Evolutionary conservation across 2,797 vertebrate species (phyloP), one percentile per base, ranked within the genome.

Genomic region (Gymnoscopelus microlampas): DNA sequence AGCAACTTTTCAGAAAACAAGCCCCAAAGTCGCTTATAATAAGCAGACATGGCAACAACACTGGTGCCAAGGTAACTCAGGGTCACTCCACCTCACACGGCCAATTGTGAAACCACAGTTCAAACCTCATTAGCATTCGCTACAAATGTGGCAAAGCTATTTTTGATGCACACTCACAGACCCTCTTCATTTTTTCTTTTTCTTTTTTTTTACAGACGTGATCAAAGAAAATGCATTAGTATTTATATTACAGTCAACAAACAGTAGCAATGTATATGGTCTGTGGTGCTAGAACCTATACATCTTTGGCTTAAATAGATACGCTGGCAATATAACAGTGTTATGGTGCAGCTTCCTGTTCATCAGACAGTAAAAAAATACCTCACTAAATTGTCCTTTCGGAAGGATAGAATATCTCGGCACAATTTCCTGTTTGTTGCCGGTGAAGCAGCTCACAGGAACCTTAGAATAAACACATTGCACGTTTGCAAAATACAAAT

Each of bases 81-180:
- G 51, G 53, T 35, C 60, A 47, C 68, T 63, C n/a, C n/a, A n/a
- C n/a, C n/a, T n/a, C 11, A 32, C 32, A 10, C 26, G 44, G 19
- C 39, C 26, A 11, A 39, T 32, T 50, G 39, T 48, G 58, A 62
- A 56, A 19, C 29, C 29, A 32, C 47, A 26, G 26, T 44, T 49
- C 24, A 57, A 53, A 39, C 58, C 10, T 63, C 60, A 63, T 63
- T 63, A 53, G 48, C 4, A 9, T 13, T 13, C 6, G 32, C 35
- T 68, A 15, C 15, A 15, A 73, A 63, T 63, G 59, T 47, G 54
- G 53, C 59, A 61, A 61, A 68, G 53, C 48, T 44, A 8, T 48
- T 66, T 74, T 32, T 14, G 11, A 68, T 68, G 53, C 53, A 57
- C 51, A 23, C 10, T 58, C 71, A 57, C 71, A 63, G 58, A 58